Conservation (phyloP, 2,888 invertebrate species). For the Mycalesis mineus region DNA sequence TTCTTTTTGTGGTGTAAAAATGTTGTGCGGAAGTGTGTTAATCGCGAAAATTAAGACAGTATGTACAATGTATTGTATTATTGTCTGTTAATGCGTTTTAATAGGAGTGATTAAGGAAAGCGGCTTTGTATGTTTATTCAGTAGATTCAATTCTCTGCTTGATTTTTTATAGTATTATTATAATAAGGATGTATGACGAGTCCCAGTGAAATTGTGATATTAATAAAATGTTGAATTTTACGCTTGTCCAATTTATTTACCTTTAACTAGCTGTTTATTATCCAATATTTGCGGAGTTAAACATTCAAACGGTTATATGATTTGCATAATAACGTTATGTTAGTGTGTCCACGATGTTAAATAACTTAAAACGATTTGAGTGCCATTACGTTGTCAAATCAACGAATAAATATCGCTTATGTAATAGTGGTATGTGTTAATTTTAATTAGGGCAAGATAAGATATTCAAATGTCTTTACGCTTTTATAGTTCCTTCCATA, state of each 20-base stretch:
- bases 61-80: slow-evolving; percentile 23
- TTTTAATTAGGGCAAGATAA: slow-evolving; percentile 8
- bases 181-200: slow-evolving; percentile 48
- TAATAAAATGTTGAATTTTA: slow-evolving; percentile 68
- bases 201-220: slow-evolving; percentile 75
- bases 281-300: slow-evolving; percentile 6
- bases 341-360: slow-evolving; percentile 24
- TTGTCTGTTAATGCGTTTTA: slow-evolving; percentile 3
- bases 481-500: neutral
- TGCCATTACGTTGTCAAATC: slow-evolving; percentile 32
- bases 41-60: slow-evolving; percentile 35
- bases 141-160: slow-evolving; percentile 30
- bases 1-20: slow-evolving; percentile 41
- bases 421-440: slow-evolving; percentile 15
- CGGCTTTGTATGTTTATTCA: slow-evolving; percentile 34
- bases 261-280: slow-evolving; percentile 13
- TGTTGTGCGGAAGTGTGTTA: slow-evolving; percentile 32
- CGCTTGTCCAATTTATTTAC: slow-evolving; percentile 32
- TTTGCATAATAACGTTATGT: slow-evolving; percentile 26
- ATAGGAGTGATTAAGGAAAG: slow-evolving; percentile 23
- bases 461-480: neutral
- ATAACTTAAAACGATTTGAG: slow-evolving; percentile 26
- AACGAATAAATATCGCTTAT: slow-evolving; percentile 21
- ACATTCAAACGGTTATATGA: slow-evolving; percentile 13
- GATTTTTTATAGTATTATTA: slow-evolving; percentile 37